Base-by-base conservation (phyloP, 2,113 vertebrate species). In the Pseudopodoces humilis region DNA sequence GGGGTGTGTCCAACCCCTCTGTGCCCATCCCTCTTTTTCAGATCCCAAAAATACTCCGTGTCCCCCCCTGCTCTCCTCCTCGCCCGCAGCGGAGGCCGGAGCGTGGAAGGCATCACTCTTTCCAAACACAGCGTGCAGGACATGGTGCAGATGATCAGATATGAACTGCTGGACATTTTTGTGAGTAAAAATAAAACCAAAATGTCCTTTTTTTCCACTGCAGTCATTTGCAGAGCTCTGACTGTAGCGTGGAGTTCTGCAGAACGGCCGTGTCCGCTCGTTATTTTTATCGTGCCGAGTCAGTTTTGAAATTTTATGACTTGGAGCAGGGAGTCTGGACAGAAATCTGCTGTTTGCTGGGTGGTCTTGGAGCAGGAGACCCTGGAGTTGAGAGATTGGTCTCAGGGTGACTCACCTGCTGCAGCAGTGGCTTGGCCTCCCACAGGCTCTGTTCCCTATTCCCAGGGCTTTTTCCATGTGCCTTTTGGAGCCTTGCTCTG, bases 1-100 rank as follows among this genome's bases (percentile, higher is more conserved):
- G 33, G 31, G 7, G 9, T 8, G n/a, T 43, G 16, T 46, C 41
- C 44, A 75, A 14, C 63, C 27, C 59, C 65, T 17, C 28, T 81
- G 70, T 89, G 71, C 56, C 91, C 35, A 15, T 69, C 25, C n/a
- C 16, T 94, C 87, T 83, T 89, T 83, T 88, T 15, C 94, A 99
- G 99, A 96, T 98, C 98, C 83, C 94, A 39, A 39, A 98, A 97
- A 65, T 98, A 98, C 11, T 39, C 82, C 0, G 96, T 97, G 65
- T 87, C 95, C 50, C 98, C 98, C 25, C 99, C 99, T 43, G 98
- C 97, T 21, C 88, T 99, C 33, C 93, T 99, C 83, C 96, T 99
- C 24, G 98, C 98, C 81, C 98, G 97, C 23, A 97, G 96, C 1
- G 65, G 98, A 88, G 94, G 72, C 80, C 76, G 10, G 37, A 86